A percentile compares a stretch with the other conserved stretches of the same genome.
These are phyloP conservation scores for Himalopsyche tibetana DNA, from an alignment of 2,888 invertebrate species.

Conservation along the genomic window DNA sequence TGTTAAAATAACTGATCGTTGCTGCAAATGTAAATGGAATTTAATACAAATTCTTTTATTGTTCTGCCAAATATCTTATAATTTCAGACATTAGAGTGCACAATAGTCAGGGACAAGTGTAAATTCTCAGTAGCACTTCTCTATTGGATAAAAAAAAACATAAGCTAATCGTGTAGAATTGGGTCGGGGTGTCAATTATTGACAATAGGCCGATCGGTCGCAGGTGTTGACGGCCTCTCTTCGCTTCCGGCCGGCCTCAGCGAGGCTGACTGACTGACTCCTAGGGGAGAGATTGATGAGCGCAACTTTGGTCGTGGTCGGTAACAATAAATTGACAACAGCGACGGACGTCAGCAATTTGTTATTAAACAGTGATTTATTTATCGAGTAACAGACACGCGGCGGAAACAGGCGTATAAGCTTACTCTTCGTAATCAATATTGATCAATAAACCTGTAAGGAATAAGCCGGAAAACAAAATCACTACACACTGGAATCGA, in stretches of 20 bases:
- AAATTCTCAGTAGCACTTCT: no score
- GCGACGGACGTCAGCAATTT: conserved; percentile 34
- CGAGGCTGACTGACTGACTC: conserved; percentile 22
- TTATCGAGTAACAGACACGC: conserved; percentile 16
- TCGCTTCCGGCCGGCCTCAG: background rate
- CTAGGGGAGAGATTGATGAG: conserved; percentile 40
- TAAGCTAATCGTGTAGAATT: background rate
- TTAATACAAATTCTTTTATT: no score
- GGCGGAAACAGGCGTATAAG: conserved; percentile 1
- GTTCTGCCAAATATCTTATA: no score
- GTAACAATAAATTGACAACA: background rate
- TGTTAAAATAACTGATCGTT: no score
- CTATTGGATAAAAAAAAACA: background rate
- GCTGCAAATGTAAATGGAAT: no score
- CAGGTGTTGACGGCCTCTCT: conserved; percentile 20
- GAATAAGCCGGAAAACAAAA: no score
- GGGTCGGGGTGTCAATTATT: background rate
- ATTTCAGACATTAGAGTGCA: no score
- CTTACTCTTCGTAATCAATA: conserved; percentile 16
- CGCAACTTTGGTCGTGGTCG: conserved; percentile 36
- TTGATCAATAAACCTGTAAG: conserved; percentile 16
- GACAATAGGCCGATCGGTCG: conserved; percentile 13
- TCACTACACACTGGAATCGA: no score
- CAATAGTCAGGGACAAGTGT: no score
- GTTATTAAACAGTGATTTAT: conserved; percentile 38